Conservation (phyloP, 2,113 vertebrate genomes). For the Myotis brandtii region DNA sequence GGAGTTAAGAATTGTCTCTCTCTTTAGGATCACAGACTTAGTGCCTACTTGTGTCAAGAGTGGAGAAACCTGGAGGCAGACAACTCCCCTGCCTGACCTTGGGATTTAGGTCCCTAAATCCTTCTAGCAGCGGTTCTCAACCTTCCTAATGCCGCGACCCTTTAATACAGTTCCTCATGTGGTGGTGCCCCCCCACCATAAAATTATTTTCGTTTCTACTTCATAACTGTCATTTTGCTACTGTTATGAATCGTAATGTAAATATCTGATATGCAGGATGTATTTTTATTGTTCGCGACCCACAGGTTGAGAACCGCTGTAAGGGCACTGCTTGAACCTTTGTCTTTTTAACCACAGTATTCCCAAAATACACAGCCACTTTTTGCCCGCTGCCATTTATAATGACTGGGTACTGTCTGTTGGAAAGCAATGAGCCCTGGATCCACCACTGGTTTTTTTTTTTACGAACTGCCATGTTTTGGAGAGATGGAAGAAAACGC, state of each 20-base stretch:
- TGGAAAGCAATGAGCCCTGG: conserved; percentile 3
- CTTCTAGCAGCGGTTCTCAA: background rate
- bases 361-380: background rate
- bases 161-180: too few relatives aligned
- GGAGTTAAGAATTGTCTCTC: background rate
- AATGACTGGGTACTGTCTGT: background rate
- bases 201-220: too few relatives aligned
- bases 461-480: background rate
- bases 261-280: too few relatives aligned
- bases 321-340: conserved; percentile 5
- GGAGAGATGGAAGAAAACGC: background rate
- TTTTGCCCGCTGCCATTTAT: conserved; percentile 19
- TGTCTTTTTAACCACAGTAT: background rate
- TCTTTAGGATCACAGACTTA: background rate
- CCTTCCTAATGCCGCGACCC: too few relatives aligned
- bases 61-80: background rate
- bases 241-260: too few relatives aligned
- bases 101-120: conserved; percentile 14
- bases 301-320: too few relatives aligned
- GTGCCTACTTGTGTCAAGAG: background rate
- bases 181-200: too few relatives aligned
- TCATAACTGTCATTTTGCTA: too few relatives aligned
- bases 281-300: too few relatives aligned
- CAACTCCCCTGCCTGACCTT: background rate
- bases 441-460: background rate